Percentiles rank a stretch among this genome's conserved stretches.
Conservation (phyloP, 2,797 vertebrate species). For the Bovichtus diacanthus region DNA sequence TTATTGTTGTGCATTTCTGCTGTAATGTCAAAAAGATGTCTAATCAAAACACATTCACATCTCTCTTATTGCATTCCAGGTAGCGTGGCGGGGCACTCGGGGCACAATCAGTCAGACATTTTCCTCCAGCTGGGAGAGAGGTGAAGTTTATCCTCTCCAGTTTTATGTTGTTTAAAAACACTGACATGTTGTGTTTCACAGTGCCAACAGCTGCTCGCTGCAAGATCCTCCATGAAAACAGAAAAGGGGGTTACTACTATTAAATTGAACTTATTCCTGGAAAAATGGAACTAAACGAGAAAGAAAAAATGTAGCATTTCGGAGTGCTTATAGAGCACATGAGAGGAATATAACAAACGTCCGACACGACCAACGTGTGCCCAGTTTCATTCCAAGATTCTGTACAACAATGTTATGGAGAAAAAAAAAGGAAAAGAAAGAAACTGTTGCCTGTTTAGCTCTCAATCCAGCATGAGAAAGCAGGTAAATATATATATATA, state of each 20-base stretch:
- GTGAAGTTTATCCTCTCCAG: not conserved
- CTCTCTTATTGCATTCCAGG: slow-evolving; percentile 87
- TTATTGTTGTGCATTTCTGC: slow-evolving; percentile 89
- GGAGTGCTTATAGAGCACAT: not conserved
- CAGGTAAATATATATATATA: slow-evolving; percentile 10
- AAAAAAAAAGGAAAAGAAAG: not conserved
- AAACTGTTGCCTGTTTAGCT: not conserved
- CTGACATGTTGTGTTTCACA: slow-evolving; percentile 25
- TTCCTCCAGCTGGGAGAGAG: not conserved
- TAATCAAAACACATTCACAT: slow-evolving; percentile 80
- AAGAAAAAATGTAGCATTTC: not conserved
- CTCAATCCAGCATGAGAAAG: slow-evolving; percentile 8
- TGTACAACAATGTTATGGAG: not conserved
- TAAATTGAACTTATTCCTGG: slow-evolving; percentile 13
- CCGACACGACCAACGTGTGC: not conserved
- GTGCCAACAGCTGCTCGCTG: slow-evolving; percentile 24
- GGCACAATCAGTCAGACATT: slow-evolving; percentile 22
- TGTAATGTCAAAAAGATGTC: slow-evolving; percentile 68
- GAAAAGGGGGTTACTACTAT: not conserved
- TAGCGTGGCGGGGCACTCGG: slow-evolving; percentile 70
- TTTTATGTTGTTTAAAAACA: slow-evolving; percentile 22
- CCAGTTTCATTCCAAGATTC: not conserved
- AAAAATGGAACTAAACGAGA: not conserved
- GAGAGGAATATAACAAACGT: not conserved
- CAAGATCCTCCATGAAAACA: slow-evolving; percentile 17